Evolutionary conservation across 2,888 invertebrate species (phyloP), one percentile per base, ranked within the genome.

Genomic region (Cryptocephalus moraei): DNA sequence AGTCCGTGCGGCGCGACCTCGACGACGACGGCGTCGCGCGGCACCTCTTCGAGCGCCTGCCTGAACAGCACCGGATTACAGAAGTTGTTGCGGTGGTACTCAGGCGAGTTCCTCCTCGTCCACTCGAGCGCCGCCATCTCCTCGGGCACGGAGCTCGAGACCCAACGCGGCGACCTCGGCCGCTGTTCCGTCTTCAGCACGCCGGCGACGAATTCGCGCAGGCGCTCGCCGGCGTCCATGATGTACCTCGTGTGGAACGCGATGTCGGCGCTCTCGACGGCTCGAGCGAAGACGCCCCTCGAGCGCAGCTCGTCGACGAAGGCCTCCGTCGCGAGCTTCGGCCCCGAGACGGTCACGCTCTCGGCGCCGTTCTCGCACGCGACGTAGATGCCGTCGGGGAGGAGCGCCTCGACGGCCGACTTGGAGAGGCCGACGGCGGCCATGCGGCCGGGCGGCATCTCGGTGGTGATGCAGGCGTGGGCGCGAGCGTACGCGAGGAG

Each of bases 321-420:
- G 41, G 62, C 67, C 56, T 76, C 73, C 63, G 90, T 79, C 41
- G 78, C 73, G 3, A 81, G 81, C 33, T 79, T 77, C 0, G 90
- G 90, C 0, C 94, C 95, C 1, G 93, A 92, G 56, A 95, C 83
- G n/a, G 92, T 93, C 45, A 88, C 84, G 41, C 87, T 91, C 59
- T 90, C 87, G 1, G 80, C 76, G 0, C 86, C 81, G 64, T 95
- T 94, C 71, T 90, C 91, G 62, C 92, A 94, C 0, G 93, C 90
- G 1, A 91, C 81, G 58, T 85, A 86, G 36, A 93, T 84, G 41
- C 84, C 84, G 2, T 80, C 73, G 0, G 91, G 90, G 47, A 86
- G 78, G 50, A 84, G 69, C 33, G 72, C 59, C 51, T 76, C 75
- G n/a, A 53, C 47, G 31, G 58, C 58, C 48, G 57, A 56, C 11